Percentiles rank a stretch among this genome's conserved stretches.
Conservation (phyloP, 2,888 invertebrate species). For the Asteroscopus sphinx region DNA sequence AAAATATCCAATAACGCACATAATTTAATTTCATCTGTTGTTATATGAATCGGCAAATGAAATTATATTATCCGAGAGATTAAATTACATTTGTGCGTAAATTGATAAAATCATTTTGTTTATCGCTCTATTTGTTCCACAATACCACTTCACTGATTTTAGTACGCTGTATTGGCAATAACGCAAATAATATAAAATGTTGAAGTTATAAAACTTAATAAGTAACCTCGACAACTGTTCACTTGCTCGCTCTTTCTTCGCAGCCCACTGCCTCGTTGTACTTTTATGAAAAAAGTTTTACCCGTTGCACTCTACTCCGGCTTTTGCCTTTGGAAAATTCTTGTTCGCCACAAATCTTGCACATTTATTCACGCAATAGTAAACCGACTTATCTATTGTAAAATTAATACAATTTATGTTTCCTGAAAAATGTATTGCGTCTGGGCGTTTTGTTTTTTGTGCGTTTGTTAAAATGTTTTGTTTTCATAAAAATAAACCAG, state of each 20-base stretch:
- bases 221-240: constrained; percentile 83
- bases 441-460: too few species aligned
- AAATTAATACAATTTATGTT: neutral
- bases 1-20: constrained; percentile 16
- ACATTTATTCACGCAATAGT: constrained; percentile 28
- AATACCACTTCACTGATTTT: constrained; percentile 25
- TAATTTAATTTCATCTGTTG: constrained; percentile 11
- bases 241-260: constrained; percentile 78
- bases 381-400: constrained; percentile 8
- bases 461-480: too few species aligned
- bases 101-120: constrained; percentile 26
- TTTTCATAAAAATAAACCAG: too few species aligned
- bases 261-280: constrained; percentile 78
- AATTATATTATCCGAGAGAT: constrained; percentile 27
- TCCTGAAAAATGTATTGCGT: neutral
- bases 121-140: constrained; percentile 16
- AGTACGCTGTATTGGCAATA: constrained; percentile 52
- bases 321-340: constrained; percentile 71
- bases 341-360: constrained; percentile 65
- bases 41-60: constrained; percentile 24
- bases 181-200: constrained; percentile 71
- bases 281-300: constrained; percentile 88
- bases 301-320: constrained; percentile 76
- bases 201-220: constrained; percentile 85
- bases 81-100: constrained; percentile 22